Base-by-base conservation (phyloP, 2,797 vertebrate species). In the Peromyscus attwateri region DNA sequence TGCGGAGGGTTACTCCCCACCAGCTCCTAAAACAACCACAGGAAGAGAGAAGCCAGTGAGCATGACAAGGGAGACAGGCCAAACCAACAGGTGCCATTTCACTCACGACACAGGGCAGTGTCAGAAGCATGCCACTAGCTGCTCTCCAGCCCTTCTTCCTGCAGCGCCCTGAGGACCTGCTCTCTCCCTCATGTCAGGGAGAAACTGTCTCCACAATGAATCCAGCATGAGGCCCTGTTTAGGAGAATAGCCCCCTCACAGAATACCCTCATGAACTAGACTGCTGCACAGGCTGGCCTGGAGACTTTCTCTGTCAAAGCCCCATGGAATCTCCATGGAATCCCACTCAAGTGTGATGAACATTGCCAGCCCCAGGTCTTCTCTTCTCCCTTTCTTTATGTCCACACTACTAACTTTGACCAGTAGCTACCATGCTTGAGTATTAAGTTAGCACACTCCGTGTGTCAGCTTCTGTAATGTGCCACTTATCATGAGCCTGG, bases 1-100 rank as follows among this genome's bases (percentile, higher is more conserved):
- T 99, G 99, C 0, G 99, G 99, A 34, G 99, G 99, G 79, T 99
- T 99, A 29, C 99, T 99, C 57, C 99, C 99, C 98, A 99, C 99
- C 98, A 99, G 99, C 98, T 99, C 99, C 99, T 99, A 97, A 98
- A 98, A 97, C 19, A 97, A 77, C 19, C 87, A 98, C 0, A 31
- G 23, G 19, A 83, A 25, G 52, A 3, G 9, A 60, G 16, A 37
- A 6, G 3, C 23, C 11, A 4, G 87, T 89, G 37, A 89, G 55
- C 17, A 12, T 9, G n/a, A 46, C 55, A 62, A 62, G 6, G 55
- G n/a, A 9, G 3, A 34, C 0, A 13, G 19, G 0, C 25, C 52
- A 52, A 31, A 23, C 0, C 14, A 19, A 17, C 0, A 1, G 16
- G 3, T 6, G 37, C 34, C 34, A 3, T 4, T 3, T 8, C 68